These are phyloP conservation scores for Pygmarrhopalites habei DNA, from an alignment of 1,140 invertebrate genomes.

Conservation along the genomic window DNA sequence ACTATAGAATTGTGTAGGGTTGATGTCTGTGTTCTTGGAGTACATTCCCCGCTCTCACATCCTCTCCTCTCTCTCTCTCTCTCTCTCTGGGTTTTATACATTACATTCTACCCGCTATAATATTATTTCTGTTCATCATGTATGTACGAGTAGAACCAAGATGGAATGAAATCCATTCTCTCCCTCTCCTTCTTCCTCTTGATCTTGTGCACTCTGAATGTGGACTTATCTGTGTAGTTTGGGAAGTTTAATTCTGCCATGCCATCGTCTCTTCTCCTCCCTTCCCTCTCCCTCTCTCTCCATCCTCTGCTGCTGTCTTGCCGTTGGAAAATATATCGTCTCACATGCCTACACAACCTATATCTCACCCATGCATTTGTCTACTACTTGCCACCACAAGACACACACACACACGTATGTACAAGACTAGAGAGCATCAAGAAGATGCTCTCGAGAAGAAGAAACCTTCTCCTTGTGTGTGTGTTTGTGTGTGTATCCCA, in stretches of 20 bases:
- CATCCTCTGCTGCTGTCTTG: background rate
- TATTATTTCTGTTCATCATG: slow-evolving; percentile 2
- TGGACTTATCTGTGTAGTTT: background rate
- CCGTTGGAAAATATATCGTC: background rate
- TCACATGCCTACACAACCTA: background rate
- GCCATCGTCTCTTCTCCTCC: background rate
- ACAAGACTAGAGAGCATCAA: no score
- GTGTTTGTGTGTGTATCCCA: no score
- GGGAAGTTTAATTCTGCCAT: background rate
- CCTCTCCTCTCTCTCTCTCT: no score
- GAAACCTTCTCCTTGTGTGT: no score
- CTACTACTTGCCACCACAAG: background rate
- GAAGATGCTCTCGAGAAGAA: no score
- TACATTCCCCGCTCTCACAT: no score
- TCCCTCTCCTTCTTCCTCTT: background rate
- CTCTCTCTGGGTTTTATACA: no score
- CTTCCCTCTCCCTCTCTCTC: background rate
- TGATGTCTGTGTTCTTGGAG: no score
- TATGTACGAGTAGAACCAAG: background rate
- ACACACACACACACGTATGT: slow-evolving; percentile 1
- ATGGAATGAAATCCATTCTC: background rate
- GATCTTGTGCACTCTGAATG: background rate
- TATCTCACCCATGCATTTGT: background rate
- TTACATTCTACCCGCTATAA: background rate
- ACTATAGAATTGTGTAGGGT: no score